A percentile compares a stretch with the other conserved stretches of the same genome.
Conservation (phyloP, 2,797 vertebrate genomes). For the Chiroxiphia lanceolata region DNA sequence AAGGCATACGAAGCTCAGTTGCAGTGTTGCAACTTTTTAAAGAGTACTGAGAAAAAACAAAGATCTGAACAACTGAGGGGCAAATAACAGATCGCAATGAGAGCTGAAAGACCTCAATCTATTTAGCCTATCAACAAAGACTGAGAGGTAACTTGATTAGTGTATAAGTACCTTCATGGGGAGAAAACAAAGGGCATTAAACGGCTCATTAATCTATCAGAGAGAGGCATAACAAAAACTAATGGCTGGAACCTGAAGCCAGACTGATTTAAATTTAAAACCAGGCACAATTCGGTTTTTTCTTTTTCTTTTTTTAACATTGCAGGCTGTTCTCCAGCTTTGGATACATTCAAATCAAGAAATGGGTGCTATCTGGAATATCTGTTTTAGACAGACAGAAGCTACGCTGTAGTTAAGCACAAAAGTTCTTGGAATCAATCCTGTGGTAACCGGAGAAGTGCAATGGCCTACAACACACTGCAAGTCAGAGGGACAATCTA, state of each 20-base stretch:
- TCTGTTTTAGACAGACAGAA: neutral
- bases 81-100: neutral
- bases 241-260: slow-evolving; percentile 44
- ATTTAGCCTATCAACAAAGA: slow-evolving; percentile 48
- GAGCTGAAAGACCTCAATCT: slow-evolving; percentile 32
- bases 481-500: neutral
- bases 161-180: slow-evolving; percentile 45
- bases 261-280: slow-evolving; percentile 43
- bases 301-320: neutral
- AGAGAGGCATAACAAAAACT: slow-evolving; percentile 48
- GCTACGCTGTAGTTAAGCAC: neutral
- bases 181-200: slow-evolving; percentile 63
- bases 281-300: neutral
- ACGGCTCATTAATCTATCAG: slow-evolving; percentile 61
- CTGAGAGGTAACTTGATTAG: slow-evolving; percentile 58
- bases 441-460: neutral
- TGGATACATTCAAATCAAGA: neutral
- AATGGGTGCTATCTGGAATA: neutral
- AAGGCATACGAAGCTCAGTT: neutral
- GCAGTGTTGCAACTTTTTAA: neutral
- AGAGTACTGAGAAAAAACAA: neutral
- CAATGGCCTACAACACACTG: accelerated
- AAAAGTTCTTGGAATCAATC: neutral
- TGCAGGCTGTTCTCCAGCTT: neutral
- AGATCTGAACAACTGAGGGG: neutral